Base-by-base conservation (phyloP, 2,113 vertebrate genomes). In the Sorex araneus region DNA sequence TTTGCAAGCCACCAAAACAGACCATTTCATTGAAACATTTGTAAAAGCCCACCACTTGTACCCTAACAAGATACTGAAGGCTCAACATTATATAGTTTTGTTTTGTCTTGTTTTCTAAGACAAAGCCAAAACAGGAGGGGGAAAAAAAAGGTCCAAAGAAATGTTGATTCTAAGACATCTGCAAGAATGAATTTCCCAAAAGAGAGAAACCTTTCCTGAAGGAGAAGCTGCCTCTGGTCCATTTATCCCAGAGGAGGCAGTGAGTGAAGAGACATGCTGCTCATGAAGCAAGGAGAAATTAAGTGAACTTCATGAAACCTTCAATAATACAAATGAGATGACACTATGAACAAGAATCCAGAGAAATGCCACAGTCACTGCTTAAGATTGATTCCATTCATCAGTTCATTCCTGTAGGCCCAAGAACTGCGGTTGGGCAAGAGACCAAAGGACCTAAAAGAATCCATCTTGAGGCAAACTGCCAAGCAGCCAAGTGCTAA, bases 221-320 rank as follows among this genome's bases (percentile, higher is more conserved):
- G 76, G 3, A 76, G 77, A 92, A 84, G 16, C 64, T 7, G 25
- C 0, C 10, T 18, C 6, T 32, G 12, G 34, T 4, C 15, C 15
- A 60, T 85, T 66, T 81, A 63, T 57, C 64, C 27, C 36, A 64
- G 27, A 74, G 23, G n/a, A 83, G 75, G 50, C 45, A 69, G 32
- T 32, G 8, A 15, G 6, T 9, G 74, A 47, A 13, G n/a, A 80
- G 30, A 84, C 70, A 75, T 60, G 12, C 25, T 66, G 36, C n/a
- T 63, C 7, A 83, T 30, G 32, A 80, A 18, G 13, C 60, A 47
- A 94, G 78, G n/a, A 89, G 45, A 92, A 74, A 84, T 36, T 73
- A 64, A 30, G 0, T 71, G 60, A 87, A 80, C 25, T 66, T 70
- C 6, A 84, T 64, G 25, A 84, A 90, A 64, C 43, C 75, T 78